phyloP scores from a whole-genome alignment of 2,113 vertebrate species.

The Onychostoma macrolepis region DNA sequence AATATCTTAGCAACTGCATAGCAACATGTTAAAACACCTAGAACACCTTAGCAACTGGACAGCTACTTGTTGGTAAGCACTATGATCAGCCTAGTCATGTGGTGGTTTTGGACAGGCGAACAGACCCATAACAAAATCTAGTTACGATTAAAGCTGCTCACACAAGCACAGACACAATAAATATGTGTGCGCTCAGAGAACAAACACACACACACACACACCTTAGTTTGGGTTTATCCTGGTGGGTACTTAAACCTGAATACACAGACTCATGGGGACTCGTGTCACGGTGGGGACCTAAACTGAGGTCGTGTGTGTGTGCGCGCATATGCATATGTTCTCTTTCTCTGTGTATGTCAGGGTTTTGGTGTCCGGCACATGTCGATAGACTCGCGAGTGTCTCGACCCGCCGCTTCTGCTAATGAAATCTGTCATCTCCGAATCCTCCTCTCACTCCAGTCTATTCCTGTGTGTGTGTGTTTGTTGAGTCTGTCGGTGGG shows the following conservation, averaged over 20 bases:
- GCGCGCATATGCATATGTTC: not conserved
- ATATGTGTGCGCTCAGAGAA: not conserved
- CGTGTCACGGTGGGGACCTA: too few species aligned
- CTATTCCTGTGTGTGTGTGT: constrained; percentile 16
- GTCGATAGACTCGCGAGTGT: constrained; percentile 15
- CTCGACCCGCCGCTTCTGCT: constrained; percentile 37
- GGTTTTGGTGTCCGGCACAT: constrained; percentile 37
- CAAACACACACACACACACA: not conserved
- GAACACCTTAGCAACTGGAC: too few species aligned
- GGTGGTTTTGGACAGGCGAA: not conserved
- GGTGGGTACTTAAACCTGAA: too few species aligned
- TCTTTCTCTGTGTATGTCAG: not conserved
- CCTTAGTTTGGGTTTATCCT: too few species aligned
- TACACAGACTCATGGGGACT: too few species aligned
- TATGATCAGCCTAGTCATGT: not conserved
- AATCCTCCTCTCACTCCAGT: constrained; percentile 1
- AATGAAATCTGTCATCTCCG: constrained; percentile 45
- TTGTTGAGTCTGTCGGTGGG: constrained; percentile 10
- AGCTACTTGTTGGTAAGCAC: not conserved
- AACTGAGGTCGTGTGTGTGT: not conserved
- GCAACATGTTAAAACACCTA: too few species aligned
- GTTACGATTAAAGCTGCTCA: not conserved
- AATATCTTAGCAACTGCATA: too few species aligned
- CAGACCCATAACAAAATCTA: not conserved
- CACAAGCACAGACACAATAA: not conserved